A percentile compares a stretch with the other conserved stretches of the same genome.
phyloP scores from a whole-genome alignment of 1,140 invertebrate genomes.

The Ostrea edulis region DNA sequence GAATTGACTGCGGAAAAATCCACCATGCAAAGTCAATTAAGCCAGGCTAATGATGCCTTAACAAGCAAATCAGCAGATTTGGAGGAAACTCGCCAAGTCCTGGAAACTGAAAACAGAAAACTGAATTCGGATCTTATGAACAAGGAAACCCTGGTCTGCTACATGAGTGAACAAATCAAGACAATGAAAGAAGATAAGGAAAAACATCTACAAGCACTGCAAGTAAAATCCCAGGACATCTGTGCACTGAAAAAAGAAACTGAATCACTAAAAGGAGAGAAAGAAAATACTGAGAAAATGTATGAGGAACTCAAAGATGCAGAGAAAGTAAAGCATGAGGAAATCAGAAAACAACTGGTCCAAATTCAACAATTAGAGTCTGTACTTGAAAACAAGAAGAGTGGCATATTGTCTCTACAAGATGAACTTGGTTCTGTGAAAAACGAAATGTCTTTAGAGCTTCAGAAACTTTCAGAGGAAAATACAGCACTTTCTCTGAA shows the following conservation, averaged over 20 bases:
- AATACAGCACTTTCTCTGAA: constrained; percentile 10
- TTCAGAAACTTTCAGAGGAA: constrained; percentile 19
- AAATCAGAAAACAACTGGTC: neutral
- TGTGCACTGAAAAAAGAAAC: neutral
- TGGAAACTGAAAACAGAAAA: neutral
- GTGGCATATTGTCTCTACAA: neutral
- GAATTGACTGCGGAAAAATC: neutral
- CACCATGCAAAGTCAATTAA: constrained; percentile 32
- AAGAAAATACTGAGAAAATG: constrained; percentile 28
- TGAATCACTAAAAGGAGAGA: constrained; percentile 33
- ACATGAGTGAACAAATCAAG: constrained; percentile 28
- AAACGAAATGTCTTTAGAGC: constrained; percentile 39
- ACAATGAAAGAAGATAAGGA: constrained; percentile 39
- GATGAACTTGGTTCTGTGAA: neutral
- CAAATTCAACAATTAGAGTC: neutral
- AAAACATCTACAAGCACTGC: constrained; percentile 24
- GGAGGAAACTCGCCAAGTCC: neutral
- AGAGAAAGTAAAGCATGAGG: constrained; percentile 35
- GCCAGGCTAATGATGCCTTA: constrained; percentile 46
- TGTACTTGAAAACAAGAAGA: constrained; percentile 24
- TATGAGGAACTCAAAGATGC: constrained; percentile 45
- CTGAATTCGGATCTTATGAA: neutral
- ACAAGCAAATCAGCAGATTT: neutral
- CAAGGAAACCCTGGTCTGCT: neutral
- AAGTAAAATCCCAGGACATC: constrained; percentile 40